Base-by-base conservation (phyloP, 2,888 invertebrate species). In the Bhutanitis thaidina region DNA sequence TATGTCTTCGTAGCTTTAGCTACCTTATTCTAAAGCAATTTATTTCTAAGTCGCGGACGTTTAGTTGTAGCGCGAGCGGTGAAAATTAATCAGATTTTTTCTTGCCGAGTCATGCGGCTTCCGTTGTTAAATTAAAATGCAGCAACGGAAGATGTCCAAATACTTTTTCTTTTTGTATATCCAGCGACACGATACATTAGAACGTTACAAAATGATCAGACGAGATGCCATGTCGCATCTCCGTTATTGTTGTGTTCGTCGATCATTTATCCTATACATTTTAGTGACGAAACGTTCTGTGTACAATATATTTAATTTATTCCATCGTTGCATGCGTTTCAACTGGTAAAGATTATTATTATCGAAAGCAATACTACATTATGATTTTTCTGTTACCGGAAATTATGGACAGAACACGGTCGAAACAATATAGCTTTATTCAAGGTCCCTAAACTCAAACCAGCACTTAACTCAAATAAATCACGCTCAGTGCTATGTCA, bases 51-150 rank as follows among this genome's bases (percentile, higher is more conserved):
- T 63, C 69, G 67, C 60, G 65, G 63, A 62, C 65, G 69, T 64
- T 66, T 62, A 61, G 68, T 65, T 62, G 69, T 71, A 27, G 39
- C 41, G 43, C 36, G 47, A 68, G 67, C 75, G 67, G 67, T 74
- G 77, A 71, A 80, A 78, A 85, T 80, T 80, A 84, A 85, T 86
- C 78, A 74, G 78, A 75, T 76, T 71, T 74, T 77, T 83, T 84
- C 77, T 69, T 71, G 88, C 65, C 67, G 67, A 84, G 82, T 88
- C 88, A 88, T 75, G 75, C 68, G 68, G 84, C 84, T 86, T 86
- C 87, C 87, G 87, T 79, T 78, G 77, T 78, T 76, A 78, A 79
- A 85, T 82, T 80, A 79, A 83, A 82, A 79, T 67, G 69, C 73
- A 65, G 67, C 65, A 72, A 72, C 77, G 74, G 75, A 76, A 74